Evolutionary conservation across 2,888 invertebrate genomes (phyloP).

Genomic region (Diaperis boleti): DNA sequence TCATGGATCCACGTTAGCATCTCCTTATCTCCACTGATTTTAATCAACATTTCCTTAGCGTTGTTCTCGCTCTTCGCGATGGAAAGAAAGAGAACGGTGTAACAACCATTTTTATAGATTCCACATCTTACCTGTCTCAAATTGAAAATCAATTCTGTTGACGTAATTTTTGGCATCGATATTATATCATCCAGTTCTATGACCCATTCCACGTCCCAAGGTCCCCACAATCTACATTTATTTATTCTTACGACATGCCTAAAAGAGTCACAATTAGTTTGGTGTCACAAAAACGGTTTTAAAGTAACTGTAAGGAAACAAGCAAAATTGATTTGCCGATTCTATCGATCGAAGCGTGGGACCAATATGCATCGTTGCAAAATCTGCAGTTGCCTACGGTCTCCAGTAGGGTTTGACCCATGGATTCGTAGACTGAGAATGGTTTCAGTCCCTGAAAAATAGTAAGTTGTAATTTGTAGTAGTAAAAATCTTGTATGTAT

Average conservation of each 20-base stretch:
- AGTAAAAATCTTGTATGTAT: too few species aligned
- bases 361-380: constrained; percentile 78
- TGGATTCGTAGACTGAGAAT: constrained; percentile 78
- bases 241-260: constrained; percentile 82
- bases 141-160: constrained; percentile 76
- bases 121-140: constrained; percentile 76
- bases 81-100: too few species aligned
- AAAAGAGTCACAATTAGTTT: constrained; percentile 35
- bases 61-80: constrained; percentile 56
- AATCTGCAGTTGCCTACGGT: constrained; percentile 75
- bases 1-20: constrained; percentile 78
- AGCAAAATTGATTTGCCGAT: constrained; percentile 76
- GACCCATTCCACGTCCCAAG: constrained; percentile 84
- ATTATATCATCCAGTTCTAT: constrained; percentile 79
- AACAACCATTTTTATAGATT: too few species aligned
- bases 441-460: constrained; percentile 76
- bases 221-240: constrained; percentile 76
- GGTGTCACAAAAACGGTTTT: not conserved
- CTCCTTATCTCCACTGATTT: constrained; percentile 73
- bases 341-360: constrained; percentile 73
- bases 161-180: constrained; percentile 69
- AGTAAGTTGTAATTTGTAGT: not conserved
- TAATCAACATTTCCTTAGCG: constrained; percentile 52
- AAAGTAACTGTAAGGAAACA: constrained; percentile 76
- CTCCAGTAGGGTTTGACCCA: constrained; percentile 76